Evolutionary conservation across 2,888 invertebrate genomes (phyloP).

Genomic region (Cantharis nigra): DNA sequence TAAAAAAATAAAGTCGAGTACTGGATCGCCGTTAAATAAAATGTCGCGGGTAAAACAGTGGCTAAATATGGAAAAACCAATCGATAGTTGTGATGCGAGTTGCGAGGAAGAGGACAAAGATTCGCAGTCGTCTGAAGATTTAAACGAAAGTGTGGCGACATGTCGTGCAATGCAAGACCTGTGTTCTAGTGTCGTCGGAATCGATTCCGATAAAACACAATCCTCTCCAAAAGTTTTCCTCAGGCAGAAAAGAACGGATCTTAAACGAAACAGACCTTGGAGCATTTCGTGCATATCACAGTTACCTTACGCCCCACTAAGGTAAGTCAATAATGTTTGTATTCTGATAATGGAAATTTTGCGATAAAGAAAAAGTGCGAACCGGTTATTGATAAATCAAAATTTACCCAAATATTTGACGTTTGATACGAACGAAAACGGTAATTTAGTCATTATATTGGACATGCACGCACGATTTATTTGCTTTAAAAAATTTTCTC

Average conservation of each 20-base stretch:
- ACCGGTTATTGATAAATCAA: not conserved
- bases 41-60: conserved; percentile 73
- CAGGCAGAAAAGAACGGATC: conserved; percentile 64
- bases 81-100: conserved; percentile 85
- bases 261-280: conserved; percentile 73
- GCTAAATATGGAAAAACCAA: conserved; percentile 67
- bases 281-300: conserved; percentile 87
- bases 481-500: conserved; percentile 11
- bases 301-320: conserved; percentile 57
- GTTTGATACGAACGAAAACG: conserved; percentile 1
- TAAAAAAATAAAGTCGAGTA: conserved; percentile 53
- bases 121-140: conserved; percentile 77
- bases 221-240: conserved; percentile 62
- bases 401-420: not conserved
- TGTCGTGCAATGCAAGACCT: conserved; percentile 57
- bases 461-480: conserved; percentile 10
- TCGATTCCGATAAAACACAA: conserved; percentile 21
- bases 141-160: conserved; percentile 74
- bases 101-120: conserved; percentile 84
- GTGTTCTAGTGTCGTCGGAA: not conserved
- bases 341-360: not conserved
- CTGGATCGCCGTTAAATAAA: conserved; percentile 55
- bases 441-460: conserved; percentile 11
- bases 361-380: not conserved
- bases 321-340: conserved; percentile 17